A percentile compares a stretch with the other conserved stretches of the same genome.
Conservation (phyloP, 2,888 invertebrate species). For the Drosophila fungiperda region DNA sequence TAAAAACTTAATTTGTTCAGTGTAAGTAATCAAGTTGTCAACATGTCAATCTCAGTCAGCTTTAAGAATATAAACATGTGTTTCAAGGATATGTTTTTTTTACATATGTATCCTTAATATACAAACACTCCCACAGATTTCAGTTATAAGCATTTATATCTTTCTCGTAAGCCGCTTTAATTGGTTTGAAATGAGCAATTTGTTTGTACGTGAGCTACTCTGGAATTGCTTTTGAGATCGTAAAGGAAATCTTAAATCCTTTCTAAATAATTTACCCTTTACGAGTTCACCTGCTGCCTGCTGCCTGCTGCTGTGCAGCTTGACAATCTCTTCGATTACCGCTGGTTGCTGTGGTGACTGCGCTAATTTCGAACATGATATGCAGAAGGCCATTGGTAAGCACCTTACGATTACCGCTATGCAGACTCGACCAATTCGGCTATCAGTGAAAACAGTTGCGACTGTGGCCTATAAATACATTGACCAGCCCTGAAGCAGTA, state of each 20-base stretch:
- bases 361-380: conserved; percentile 79
- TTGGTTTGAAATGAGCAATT: conserved; percentile 29
- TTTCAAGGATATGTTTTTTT: conserved; percentile 11
- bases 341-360: conserved; percentile 62
- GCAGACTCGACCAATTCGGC: conserved; percentile 51
- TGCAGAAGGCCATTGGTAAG: conserved; percentile 76
- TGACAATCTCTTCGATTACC: conserved; percentile 68
- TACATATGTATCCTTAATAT: neutral
- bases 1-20: neutral
- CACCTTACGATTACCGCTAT: conserved; percentile 60
- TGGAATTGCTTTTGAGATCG: conserved; percentile 9
- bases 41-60: neutral
- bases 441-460: conserved; percentile 53
- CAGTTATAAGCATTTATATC: conserved; percentile 6
- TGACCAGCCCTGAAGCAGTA: conserved; percentile 51
- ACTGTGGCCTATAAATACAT: conserved; percentile 69
- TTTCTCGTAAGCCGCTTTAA: conserved; percentile 20
- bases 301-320: conserved; percentile 29
- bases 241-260: conserved; percentile 69
- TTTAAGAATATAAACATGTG: conserved; percentile 6
- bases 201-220: conserved; percentile 26
- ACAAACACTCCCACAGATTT: neutral
- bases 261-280: conserved; percentile 68
- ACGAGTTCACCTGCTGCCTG: conserved; percentile 42
- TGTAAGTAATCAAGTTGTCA: neutral